Conservation (phyloP, 2,888 invertebrate species). For the Lepidochrysops patricia region DNA sequence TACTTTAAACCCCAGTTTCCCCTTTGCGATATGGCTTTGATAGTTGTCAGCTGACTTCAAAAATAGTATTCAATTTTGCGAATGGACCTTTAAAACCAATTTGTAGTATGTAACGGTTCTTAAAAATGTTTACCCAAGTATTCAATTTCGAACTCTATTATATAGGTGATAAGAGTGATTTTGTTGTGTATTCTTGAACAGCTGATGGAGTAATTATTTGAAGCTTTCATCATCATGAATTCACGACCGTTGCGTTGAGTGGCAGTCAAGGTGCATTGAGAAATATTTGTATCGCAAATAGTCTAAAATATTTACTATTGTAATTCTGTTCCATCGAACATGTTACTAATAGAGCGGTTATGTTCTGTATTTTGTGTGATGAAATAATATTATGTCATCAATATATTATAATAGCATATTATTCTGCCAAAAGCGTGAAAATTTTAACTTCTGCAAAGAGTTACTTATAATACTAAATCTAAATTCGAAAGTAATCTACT, state of each 20-base stretch:
- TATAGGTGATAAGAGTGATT: not conserved
- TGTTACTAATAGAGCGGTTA: no score
- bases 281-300: not conserved
- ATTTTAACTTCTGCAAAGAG: no score
- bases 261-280: not conserved
- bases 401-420: no score
- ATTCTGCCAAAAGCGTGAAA: no score
- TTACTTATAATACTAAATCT: no score
- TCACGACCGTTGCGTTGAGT: not conserved
- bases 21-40: constrained; percentile 18
- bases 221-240: not conserved
- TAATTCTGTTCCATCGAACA: no score
- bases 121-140: not conserved
- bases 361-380: no score
- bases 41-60: constrained; percentile 27
- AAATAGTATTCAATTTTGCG: constrained; percentile 26
- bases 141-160: not conserved
- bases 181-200: not conserved
- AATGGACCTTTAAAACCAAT: constrained; percentile 20
- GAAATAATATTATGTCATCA: no score
- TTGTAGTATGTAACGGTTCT: constrained; percentile 21
- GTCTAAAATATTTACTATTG: no score
- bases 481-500: no score
- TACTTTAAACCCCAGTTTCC: constrained; percentile 13
- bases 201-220: not conserved